phyloP scores from a whole-genome alignment of 2,113 vertebrate species.

The Aegotheles bennettii region DNA sequence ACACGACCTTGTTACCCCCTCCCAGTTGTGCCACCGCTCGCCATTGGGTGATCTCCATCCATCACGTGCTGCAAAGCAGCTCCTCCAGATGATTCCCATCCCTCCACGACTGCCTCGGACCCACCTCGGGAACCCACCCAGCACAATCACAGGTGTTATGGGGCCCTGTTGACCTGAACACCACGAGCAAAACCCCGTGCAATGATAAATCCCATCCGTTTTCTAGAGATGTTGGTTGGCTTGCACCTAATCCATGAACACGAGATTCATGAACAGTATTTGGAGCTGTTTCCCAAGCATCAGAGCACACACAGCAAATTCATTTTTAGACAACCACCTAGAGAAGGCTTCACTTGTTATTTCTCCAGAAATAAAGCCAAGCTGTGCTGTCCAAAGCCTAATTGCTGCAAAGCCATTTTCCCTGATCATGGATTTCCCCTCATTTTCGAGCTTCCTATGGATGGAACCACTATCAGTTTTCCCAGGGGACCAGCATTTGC shows the following conservation, averaged over 20 bases:
- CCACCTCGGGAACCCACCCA: no score
- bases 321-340: accelerated
- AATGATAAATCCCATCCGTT: background rate
- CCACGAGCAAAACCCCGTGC: background rate
- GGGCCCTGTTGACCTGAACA: background rate
- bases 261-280: accelerated
- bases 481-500: background rate
- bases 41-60: background rate
- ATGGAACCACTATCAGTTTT: background rate
- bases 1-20: background rate
- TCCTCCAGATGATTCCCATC: background rate
- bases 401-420: background rate
- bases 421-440: background rate
- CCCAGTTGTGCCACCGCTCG: background rate
- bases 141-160: no score
- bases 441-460: background rate
- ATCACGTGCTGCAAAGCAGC: background rate
- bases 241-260: background rate
- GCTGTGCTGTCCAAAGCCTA: background rate
- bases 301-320: background rate
- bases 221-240: background rate
- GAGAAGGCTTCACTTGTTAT: accelerated
- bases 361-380: background rate
- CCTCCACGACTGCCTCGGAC: no score
- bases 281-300: background rate